These are phyloP conservation scores for Xiphophorus maculatus DNA, from an alignment of 2,113 vertebrate genomes.

Conservation along the genomic window DNA sequence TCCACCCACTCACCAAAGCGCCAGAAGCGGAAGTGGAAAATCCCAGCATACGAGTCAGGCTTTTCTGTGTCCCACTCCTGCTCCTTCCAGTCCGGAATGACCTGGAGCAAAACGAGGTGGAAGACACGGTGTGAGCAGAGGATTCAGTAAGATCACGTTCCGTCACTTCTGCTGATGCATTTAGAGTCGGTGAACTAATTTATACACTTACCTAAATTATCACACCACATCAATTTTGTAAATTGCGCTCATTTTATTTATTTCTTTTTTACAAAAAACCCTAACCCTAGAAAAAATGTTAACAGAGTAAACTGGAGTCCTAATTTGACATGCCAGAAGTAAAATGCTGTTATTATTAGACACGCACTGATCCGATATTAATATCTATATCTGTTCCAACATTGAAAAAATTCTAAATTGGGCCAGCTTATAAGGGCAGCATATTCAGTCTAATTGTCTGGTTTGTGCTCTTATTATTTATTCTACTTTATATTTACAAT, in stretches of 20 bases:
- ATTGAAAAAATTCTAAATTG: too few relatives aligned
- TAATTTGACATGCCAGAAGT: not conserved
- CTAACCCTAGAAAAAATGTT: not conserved
- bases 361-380: not conserved
- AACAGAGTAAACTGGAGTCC: not conserved
- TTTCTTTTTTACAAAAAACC: not conserved
- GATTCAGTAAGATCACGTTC: constrained; percentile 16
- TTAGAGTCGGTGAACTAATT: constrained; percentile 49
- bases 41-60: constrained; percentile 85
- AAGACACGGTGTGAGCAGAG: constrained; percentile 34
- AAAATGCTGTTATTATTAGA: not conserved
- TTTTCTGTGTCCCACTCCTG: constrained; percentile 94
- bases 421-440: too few relatives aligned
- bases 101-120: constrained; percentile 72
- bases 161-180: constrained; percentile 42
- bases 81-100: constrained; percentile 97
- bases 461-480: too few relatives aligned
- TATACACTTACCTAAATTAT: constrained; percentile 41
- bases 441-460: too few relatives aligned
- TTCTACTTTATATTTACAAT: too few relatives aligned
- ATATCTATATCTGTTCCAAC: too few relatives aligned
- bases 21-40: constrained; percentile 99
- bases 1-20: constrained; percentile 96
- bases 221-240: constrained; percentile 36
- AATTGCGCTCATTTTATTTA: not conserved